These are phyloP conservation scores for Ascidia mentula DNA, from an alignment of 23 tunicate species.

Conservation along the genomic window DNA sequence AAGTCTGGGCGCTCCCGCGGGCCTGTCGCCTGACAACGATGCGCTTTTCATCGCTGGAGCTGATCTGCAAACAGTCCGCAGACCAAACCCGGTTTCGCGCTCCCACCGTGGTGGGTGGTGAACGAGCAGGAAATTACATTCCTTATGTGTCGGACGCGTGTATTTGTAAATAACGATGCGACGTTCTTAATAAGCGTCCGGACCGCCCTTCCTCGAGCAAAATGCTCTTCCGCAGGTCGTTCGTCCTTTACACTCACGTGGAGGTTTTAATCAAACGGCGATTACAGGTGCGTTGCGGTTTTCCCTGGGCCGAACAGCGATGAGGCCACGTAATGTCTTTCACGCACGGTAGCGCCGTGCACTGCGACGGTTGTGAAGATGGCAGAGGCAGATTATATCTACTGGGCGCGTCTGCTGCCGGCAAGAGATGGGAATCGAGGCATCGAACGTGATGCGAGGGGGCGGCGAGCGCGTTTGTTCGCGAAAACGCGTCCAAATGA, in stretches of 20 bases:
- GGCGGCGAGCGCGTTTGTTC: not conserved
- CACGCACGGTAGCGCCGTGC: too few relatives aligned
- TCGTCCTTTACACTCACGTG: not conserved
- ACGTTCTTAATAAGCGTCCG: constrained; percentile 5
- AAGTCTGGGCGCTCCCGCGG: not conserved
- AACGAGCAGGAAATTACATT: not conserved
- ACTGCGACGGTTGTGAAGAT: not conserved
- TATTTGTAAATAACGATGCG: not conserved
- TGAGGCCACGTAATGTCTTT: too few relatives aligned
- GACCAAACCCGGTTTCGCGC: not conserved
- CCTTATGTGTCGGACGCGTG: not conserved
- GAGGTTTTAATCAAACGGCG: constrained; percentile 7
- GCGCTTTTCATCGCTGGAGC: not conserved
- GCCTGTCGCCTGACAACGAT: not conserved
- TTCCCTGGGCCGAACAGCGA: not conserved
- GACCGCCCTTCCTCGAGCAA: too few relatives aligned
- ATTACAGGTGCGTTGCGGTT: constrained; percentile 6
- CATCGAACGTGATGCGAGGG: not conserved
- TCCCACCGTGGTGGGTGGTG: not conserved
- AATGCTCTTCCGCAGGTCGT: not conserved
- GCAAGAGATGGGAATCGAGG: not conserved
- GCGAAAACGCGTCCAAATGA: not conserved
- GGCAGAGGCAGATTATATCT: not conserved
- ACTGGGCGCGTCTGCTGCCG: not conserved
- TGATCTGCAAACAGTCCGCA: not conserved